Evolutionary conservation across 2,888 invertebrate genomes (phyloP).

Genomic region (Ennomos quercinarius): DNA sequence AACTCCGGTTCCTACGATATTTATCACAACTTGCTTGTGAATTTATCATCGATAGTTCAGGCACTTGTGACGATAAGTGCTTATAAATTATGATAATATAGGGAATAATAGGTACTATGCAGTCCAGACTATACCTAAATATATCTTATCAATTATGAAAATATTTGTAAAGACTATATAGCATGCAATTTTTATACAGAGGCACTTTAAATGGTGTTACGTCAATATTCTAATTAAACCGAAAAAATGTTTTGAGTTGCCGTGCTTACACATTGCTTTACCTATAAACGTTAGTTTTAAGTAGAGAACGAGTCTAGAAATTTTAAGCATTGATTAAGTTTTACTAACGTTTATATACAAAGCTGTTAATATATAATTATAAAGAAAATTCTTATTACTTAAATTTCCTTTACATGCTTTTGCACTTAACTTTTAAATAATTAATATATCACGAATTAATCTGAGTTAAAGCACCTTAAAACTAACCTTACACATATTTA

Average conservation of each 20-base stretch:
- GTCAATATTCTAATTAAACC: neutral
- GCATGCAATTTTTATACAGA: constrained; percentile 18
- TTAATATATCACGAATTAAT: constrained; percentile 77
- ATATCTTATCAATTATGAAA: constrained; percentile 7
- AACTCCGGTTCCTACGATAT: constrained; percentile 61
- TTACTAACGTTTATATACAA: too few species aligned
- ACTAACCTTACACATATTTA: constrained; percentile 62
- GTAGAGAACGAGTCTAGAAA: too few species aligned
- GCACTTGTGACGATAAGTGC: constrained; percentile 34
- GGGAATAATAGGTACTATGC: neutral
- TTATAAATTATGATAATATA: neutral
- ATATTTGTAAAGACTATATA: constrained; percentile 1
- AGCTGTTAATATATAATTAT: constrained; percentile 38
- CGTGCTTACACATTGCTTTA: constrained; percentile 37
- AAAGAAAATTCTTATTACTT: constrained; percentile 37
- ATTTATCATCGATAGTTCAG: constrained; percentile 11
- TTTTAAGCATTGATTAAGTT: too few species aligned
- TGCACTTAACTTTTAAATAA: constrained; percentile 48
- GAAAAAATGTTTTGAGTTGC: constrained; percentile 18
- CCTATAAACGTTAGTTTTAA: too few species aligned
- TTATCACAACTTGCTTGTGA: constrained; percentile 1
- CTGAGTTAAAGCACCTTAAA: constrained; percentile 81
- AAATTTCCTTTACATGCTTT: constrained; percentile 35
- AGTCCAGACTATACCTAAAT: constrained; percentile 8
- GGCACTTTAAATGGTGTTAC: constrained; percentile 31